Conservation (phyloP, 2,113 vertebrate genomes). For the Seriola quinqueradiata region DNA sequence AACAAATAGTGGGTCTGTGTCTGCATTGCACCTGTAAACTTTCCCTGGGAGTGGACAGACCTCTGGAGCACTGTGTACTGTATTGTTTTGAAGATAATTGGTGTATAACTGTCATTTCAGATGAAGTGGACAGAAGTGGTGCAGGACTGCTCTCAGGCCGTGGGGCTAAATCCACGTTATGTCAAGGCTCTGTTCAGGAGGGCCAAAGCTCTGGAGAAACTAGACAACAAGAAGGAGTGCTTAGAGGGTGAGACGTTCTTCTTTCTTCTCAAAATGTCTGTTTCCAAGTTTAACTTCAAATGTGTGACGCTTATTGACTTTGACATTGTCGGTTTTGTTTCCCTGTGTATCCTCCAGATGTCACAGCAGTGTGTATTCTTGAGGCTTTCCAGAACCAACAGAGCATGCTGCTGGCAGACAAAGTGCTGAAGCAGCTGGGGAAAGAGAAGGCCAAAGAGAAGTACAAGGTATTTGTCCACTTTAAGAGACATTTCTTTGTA, state of each 20-base stretch:
- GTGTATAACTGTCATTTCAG: conserved; percentile 76
- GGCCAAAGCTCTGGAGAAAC: conserved; percentile 95
- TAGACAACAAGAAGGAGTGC: conserved; percentile 98
- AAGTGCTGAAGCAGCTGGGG: conserved; percentile 97
- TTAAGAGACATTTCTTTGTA: background rate
- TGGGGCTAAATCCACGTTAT: conserved; percentile 96
- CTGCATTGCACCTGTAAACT: background rate
- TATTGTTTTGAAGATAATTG: background rate
- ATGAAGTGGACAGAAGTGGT: conserved; percentile 97
- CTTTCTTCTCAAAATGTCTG: background rate
- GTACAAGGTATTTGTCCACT: conserved; percentile 90
- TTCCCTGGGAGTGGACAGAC: background rate
- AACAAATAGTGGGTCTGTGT: background rate
- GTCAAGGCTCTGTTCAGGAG: conserved; percentile 98
- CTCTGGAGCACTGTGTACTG: background rate
- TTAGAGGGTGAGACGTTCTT: conserved; percentile 89
- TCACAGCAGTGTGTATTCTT: conserved; percentile 98
- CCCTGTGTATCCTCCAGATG: conserved; percentile 84
- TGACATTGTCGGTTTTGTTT: background rate
- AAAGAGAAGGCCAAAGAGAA: conserved; percentile 99
- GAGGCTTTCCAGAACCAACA: conserved; percentile 99
- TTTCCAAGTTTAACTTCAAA: background rate
- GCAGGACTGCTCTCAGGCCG: conserved; percentile 94
- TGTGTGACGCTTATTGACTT: background rate
- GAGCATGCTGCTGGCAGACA: conserved; percentile 98